Evolutionary conservation across 2,113 vertebrate genomes (phyloP).

Genomic region (Hippoglossus stenolepis): DNA sequence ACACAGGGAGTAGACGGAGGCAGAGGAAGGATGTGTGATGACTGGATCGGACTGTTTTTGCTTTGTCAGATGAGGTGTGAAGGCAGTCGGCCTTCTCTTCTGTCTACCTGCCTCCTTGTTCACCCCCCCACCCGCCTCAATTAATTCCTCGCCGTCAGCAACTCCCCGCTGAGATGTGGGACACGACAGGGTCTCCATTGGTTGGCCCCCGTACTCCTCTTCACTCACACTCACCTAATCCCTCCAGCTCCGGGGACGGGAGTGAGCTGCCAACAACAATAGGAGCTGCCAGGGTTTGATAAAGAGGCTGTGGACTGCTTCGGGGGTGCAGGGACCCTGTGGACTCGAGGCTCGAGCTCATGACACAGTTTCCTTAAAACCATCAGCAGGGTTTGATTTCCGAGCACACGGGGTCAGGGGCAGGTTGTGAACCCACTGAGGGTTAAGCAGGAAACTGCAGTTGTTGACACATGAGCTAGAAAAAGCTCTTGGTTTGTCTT

Average conservation of each 20-base stretch:
- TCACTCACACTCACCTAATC: conserved; percentile 72
- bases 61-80: conserved; percentile 60
- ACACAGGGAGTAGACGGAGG: conserved; percentile 39
- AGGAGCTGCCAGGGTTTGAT: conserved; percentile 71
- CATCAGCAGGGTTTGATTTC: conserved; percentile 28
- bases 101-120: conserved; percentile 25
- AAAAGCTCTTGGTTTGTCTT: background rate
- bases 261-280: conserved; percentile 76
- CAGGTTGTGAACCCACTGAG: conserved; percentile 44
- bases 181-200: conserved; percentile 45
- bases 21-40: conserved; percentile 25
- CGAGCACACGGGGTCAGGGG: conserved; percentile 33
- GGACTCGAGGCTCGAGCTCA: conserved; percentile 35
- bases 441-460: conserved; percentile 35
- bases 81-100: conserved; percentile 6
- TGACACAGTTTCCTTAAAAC: conserved; percentile 49
- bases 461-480: conserved; percentile 32
- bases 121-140: conserved; percentile 2
- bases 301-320: conserved; percentile 65
- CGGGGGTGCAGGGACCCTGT: conserved; percentile 50
- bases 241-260: conserved; percentile 55
- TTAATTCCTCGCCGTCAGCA: conserved; percentile 52
- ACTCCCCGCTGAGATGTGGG: conserved; percentile 39
- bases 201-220: conserved; percentile 37
- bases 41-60: conserved; percentile 39